Base-by-base conservation (phyloP, 2,888 invertebrate genomes). In the Cyrtodaria siliqua region DNA sequence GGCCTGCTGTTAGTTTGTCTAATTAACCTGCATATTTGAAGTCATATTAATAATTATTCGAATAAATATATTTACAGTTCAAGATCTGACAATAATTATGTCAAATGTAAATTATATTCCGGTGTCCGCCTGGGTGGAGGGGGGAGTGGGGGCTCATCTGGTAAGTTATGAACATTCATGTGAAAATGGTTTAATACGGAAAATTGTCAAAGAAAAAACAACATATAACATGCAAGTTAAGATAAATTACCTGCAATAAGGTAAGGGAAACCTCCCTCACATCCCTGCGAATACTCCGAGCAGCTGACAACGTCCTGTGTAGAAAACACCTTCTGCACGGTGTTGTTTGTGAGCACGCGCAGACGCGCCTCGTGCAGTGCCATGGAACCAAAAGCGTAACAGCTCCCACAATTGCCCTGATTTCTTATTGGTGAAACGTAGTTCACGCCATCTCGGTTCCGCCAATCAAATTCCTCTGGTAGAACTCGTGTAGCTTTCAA, bases 271-370 rank as follows among this genome's bases (percentile, higher is more conserved):
- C 89, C 89, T 12, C 89, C 89, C n/a, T 86, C 87, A 74, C 89
- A 89, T 6, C 87, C 94, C 88, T 94, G 94, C 9, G 94, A 92
- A 75, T 94, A 94, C 71, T 90, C 78, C 26, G 93, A 93, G 88
- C 94, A 94, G 73, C 94, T 93, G 12, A 94, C 93, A 12, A 94
- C 86, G 80, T 94, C 94, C 83, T 94, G 94, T 2, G 94, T 91
- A 0, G 94, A 93, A 66, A 94, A 92, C 2, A 92, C 87, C 2
- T 90, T 89, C 61, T 90, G 85, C 42, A 88, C 64, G 0, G 92
- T 91, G 84, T 93, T 94, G 83, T 93, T 93, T 14, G 93, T 93
- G 74, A 89, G 79, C 18, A 94, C 90, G 33, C 93, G 87, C 2
- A 93, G 80, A 9, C 94, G 84, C 0, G 94, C 91, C 83, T 94